phyloP scores from a whole-genome alignment of 2,888 invertebrate species.

The Tenthredo mesomela region DNA sequence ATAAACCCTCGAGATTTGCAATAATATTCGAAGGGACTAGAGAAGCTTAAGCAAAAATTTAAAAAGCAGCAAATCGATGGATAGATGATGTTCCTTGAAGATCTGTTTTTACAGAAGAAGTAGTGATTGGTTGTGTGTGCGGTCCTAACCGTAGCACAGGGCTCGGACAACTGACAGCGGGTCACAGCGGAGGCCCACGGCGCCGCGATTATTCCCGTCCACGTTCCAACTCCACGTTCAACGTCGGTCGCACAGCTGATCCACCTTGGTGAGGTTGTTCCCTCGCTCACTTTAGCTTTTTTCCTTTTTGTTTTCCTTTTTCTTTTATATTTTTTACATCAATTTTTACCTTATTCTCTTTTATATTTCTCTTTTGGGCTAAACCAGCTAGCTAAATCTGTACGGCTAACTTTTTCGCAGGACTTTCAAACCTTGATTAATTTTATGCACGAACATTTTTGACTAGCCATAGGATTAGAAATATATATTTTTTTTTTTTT shows the following conservation, averaged over 20 bases:
- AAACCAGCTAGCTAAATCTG: background rate
- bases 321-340: background rate
- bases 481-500: no score
- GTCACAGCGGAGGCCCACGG: constrained; percentile 72
- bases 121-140: constrained; percentile 59
- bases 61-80: background rate
- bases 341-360: background rate
- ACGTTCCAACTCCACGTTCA: constrained; percentile 43
- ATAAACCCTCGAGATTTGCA: background rate
- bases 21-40: background rate
- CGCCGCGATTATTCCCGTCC: constrained; percentile 59
- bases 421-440: background rate
- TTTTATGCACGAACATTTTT: background rate
- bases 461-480: no score
- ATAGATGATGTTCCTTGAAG: background rate
- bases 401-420: background rate
- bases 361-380: background rate
- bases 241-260: constrained; percentile 73
- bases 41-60: background rate
- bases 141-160: constrained; percentile 78
- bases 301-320: background rate
- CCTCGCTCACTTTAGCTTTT: constrained; percentile 31
- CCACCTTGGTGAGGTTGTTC: constrained; percentile 57
- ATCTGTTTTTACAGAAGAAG: constrained; percentile 1
- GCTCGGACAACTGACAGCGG: constrained; percentile 78